phyloP scores from a whole-genome alignment of 2,113 vertebrate genomes.

The Microcebus murinus region DNA sequence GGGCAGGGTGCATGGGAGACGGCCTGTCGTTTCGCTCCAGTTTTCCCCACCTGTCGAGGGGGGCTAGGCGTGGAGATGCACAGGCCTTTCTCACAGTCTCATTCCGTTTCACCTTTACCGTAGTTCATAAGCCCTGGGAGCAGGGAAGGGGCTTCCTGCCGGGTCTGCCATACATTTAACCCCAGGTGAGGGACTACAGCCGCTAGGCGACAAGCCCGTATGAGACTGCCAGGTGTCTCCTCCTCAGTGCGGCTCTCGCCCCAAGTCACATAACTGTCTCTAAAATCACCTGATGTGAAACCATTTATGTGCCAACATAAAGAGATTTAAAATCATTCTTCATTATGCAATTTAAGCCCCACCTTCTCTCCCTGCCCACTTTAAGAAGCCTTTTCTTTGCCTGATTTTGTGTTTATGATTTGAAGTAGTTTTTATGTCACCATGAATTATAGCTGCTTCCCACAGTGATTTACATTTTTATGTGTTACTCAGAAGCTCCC shows the following conservation, averaged over 20 bases:
- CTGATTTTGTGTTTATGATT: conserved; percentile 1
- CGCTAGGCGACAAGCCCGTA: too few species aligned
- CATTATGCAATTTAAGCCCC: neutral
- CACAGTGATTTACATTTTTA: neutral
- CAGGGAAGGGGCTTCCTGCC: neutral
- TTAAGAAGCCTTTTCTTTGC: conserved; percentile 29
- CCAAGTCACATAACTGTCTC: neutral
- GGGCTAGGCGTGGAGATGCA: neutral
- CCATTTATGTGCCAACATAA: neutral
- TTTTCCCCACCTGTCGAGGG: neutral
- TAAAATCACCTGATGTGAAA: neutral
- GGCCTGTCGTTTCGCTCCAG: rapidly evolving
- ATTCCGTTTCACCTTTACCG: neutral
- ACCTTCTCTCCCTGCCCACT: conserved; percentile 18
- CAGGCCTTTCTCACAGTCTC: neutral
- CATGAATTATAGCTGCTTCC: neutral
- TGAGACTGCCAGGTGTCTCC: rapidly evolving
- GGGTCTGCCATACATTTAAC: too few species aligned
- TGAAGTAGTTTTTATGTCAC: conserved; percentile 45
- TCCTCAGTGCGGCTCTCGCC: neutral
- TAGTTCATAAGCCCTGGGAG: rapidly evolving
- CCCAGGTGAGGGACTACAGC: too few species aligned
- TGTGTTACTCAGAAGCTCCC: neutral
- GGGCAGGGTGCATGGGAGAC: too few species aligned
- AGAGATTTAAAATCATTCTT: conserved; percentile 54